phyloP scores from a whole-genome alignment of 2,888 invertebrate genomes.

The Mythimna vitellina region DNA sequence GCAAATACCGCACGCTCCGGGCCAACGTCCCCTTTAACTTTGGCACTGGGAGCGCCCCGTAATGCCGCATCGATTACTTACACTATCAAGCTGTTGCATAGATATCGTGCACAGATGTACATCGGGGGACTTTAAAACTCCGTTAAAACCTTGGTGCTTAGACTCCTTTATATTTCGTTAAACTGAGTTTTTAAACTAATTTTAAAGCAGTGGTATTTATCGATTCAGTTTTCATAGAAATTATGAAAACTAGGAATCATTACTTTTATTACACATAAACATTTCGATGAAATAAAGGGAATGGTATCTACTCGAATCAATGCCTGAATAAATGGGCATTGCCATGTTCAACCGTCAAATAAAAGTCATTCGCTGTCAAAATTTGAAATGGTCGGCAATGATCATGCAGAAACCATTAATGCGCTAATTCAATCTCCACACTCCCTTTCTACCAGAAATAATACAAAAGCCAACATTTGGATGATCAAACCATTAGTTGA shows the following conservation, averaged over 20 bases:
- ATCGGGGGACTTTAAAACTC: slow-evolving; percentile 15
- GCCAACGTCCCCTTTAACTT: slow-evolving; percentile 45
- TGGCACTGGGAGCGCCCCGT: slow-evolving; percentile 39
- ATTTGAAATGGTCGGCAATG: neutral
- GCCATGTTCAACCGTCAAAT: slow-evolving; percentile 8
- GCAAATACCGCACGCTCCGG: slow-evolving; percentile 19
- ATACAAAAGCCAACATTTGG: slow-evolving; percentile 2
- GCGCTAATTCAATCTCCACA: slow-evolving; percentile 18
- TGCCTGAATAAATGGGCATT: neutral
- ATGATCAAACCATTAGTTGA: slow-evolving; percentile 35
- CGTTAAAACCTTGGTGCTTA: slow-evolving; percentile 18
- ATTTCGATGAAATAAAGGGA: too few species aligned
- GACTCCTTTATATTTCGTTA: slow-evolving; percentile 27
- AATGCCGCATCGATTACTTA: slow-evolving; percentile 60
- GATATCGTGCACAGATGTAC: slow-evolving; percentile 18
- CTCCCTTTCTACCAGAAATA: neutral
- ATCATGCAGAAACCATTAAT: neutral
- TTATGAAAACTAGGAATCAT: neutral
- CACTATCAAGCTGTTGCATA: slow-evolving; percentile 28
- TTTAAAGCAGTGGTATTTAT: neutral
- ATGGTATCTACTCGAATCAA: neutral
- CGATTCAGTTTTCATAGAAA: neutral
- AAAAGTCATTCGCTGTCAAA: slow-evolving; percentile 9
- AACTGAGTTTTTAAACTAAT: slow-evolving; percentile 15
- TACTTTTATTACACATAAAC: too few species aligned